phyloP scores from a whole-genome alignment of 2,888 invertebrate species.

The Caenorhabditis panamensis region DNA sequence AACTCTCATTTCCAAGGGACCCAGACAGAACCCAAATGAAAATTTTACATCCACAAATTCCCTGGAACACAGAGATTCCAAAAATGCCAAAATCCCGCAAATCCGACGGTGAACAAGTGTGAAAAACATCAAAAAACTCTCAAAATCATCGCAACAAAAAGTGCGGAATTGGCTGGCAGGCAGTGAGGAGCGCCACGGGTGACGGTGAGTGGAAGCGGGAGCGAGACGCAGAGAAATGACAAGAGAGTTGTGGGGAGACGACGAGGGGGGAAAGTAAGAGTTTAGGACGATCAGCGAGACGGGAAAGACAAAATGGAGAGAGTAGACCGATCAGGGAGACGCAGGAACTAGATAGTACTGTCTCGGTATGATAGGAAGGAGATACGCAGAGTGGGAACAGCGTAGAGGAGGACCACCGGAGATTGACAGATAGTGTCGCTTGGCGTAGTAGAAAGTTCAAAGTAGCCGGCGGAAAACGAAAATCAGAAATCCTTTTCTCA shows the following conservation, averaged over 20 bases:
- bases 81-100: not conserved
- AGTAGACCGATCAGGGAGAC: too few relatives aligned
- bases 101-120: not conserved
- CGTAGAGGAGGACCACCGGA: too few relatives aligned
- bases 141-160: conserved; percentile 39
- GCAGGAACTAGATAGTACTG: too few relatives aligned
- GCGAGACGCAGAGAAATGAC: not conserved
- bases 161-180: conserved; percentile 16
- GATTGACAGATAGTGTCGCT: too few relatives aligned
- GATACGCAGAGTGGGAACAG: too few relatives aligned
- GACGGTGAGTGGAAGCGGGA: not conserved
- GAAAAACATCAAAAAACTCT: conserved; percentile 20
- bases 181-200: conserved; percentile 20
- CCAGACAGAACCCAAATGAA: not conserved
- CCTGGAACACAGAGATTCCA: not conserved
- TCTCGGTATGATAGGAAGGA: too few relatives aligned
- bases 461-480: too few relatives aligned
- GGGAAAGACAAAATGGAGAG: not conserved
- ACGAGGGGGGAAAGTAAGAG: not conserved
- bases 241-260: not conserved
- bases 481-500: too few relatives aligned
- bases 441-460: too few relatives aligned
- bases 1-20: conserved; percentile 13
- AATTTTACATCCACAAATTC: not conserved
- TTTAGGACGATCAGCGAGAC: too few relatives aligned